phyloP scores from a whole-genome alignment of 2,797 vertebrate species.

The Xenentodon cancila region DNA sequence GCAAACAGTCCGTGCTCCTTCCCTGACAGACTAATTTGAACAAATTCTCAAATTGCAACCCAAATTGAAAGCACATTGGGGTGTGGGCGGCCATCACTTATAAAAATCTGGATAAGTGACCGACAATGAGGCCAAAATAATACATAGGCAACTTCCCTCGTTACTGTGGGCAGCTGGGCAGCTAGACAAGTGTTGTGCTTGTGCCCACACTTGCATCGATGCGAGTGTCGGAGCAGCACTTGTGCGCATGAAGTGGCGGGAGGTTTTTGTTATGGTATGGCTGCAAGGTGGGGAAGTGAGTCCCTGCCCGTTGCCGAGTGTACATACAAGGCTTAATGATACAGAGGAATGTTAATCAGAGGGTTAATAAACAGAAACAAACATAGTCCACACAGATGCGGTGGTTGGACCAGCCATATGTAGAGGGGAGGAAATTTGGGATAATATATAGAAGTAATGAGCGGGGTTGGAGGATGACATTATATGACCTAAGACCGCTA shows the following conservation, averaged over 20 bases:
- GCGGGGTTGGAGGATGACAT: constrained; percentile 48
- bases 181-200: constrained; percentile 68
- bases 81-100: constrained; percentile 79
- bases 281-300: constrained; percentile 63
- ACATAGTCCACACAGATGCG: constrained; percentile 75
- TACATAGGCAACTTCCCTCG: constrained; percentile 67
- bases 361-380: constrained; percentile 76
- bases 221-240: constrained; percentile 43
- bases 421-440: constrained; percentile 10
- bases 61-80: constrained; percentile 89
- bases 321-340: constrained; percentile 75
- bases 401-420: constrained; percentile 35
- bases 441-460: constrained; percentile 32
- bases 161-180: constrained; percentile 73
- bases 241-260: constrained; percentile 59
- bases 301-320: constrained; percentile 62
- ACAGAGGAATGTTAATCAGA: constrained; percentile 82
- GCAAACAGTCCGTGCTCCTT: constrained; percentile 81
- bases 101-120: constrained; percentile 84
- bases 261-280: constrained; percentile 68
- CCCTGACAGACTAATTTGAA: constrained; percentile 86
- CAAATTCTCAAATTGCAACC: constrained; percentile 88
- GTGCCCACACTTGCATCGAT: constrained; percentile 42
- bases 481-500: constrained; percentile 67
- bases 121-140: constrained; percentile 75